A percentile compares a stretch with the other conserved stretches of the same genome.
phyloP scores from a whole-genome alignment of 2,888 invertebrate genomes.

The Ernsta delagoae region DNA sequence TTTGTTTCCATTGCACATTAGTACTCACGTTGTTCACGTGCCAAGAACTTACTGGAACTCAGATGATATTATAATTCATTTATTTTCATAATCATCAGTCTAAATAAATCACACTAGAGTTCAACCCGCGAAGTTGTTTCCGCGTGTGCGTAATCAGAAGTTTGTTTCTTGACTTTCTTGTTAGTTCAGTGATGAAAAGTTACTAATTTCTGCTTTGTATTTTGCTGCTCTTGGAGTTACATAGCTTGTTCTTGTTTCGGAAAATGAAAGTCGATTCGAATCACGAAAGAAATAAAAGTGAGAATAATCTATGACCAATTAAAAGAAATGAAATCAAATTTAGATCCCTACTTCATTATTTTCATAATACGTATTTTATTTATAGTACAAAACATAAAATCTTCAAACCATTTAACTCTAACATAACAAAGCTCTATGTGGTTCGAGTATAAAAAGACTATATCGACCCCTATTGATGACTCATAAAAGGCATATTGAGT shows the following conservation, averaged over 20 bases:
- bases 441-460: not conserved
- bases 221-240: not conserved
- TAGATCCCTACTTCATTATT: not conserved
- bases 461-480: conserved; percentile 12
- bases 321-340: not conserved
- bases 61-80: not conserved
- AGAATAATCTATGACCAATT: too few relatives aligned
- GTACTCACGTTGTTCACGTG: conserved; percentile 5
- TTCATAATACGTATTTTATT: not conserved
- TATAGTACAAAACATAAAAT: not conserved
- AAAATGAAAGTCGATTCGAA: too few relatives aligned
- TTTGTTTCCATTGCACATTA: conserved; percentile 42
- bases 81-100: not conserved
- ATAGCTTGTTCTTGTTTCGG: too few relatives aligned
- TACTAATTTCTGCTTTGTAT: not conserved
- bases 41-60: conserved; percentile 1
- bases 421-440: not conserved
- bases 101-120: not conserved
- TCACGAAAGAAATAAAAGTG: too few relatives aligned
- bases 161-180: not conserved
- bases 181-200: not conserved
- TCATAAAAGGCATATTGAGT: conserved; percentile 22
- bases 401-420: not conserved
- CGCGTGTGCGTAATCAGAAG: not conserved
- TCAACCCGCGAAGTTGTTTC: not conserved